A percentile compares a stretch with the other conserved stretches of the same genome.
Conservation (phyloP, 2,113 vertebrate species). For the Bos taurus region DNA sequence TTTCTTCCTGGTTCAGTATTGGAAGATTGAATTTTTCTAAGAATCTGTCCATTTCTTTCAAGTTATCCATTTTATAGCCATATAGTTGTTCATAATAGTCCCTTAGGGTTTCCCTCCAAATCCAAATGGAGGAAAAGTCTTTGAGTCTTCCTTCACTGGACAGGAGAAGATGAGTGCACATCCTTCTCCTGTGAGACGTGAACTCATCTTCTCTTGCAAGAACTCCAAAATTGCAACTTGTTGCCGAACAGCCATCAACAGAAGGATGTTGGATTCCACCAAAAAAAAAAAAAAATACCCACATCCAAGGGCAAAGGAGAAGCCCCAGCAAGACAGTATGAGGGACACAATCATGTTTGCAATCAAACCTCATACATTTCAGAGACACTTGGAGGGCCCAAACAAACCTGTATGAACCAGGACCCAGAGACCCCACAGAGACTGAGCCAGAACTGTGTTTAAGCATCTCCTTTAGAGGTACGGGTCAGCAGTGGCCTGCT, state of each 20-base stretch:
- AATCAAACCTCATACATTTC: not conserved
- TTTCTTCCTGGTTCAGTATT: not conserved
- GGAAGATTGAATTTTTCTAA: not conserved
- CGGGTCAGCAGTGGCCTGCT: not conserved
- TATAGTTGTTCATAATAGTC: not conserved
- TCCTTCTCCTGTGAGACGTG: not conserved
- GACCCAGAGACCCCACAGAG: not conserved
- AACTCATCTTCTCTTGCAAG: not conserved
- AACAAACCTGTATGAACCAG: not conserved
- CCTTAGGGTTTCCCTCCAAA: not conserved
- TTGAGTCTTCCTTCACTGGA: not conserved
- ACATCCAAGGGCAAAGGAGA: not conserved
- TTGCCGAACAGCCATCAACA: not conserved
- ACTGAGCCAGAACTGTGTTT: not conserved
- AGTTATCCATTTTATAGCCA: not conserved
- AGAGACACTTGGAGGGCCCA: not conserved
- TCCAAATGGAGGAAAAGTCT: not conserved
- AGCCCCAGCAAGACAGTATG: not conserved
- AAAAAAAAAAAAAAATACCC: not conserved
- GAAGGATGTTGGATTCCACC: not conserved
- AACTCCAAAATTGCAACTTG: not conserved
- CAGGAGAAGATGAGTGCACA: not conserved
- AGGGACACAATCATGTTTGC: not conserved
- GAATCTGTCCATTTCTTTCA: not conserved
- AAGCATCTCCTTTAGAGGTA: not conserved